Evolutionary conservation across 2,888 invertebrate genomes (phyloP).

Genomic region (Listrodromus nycthemerus): DNA sequence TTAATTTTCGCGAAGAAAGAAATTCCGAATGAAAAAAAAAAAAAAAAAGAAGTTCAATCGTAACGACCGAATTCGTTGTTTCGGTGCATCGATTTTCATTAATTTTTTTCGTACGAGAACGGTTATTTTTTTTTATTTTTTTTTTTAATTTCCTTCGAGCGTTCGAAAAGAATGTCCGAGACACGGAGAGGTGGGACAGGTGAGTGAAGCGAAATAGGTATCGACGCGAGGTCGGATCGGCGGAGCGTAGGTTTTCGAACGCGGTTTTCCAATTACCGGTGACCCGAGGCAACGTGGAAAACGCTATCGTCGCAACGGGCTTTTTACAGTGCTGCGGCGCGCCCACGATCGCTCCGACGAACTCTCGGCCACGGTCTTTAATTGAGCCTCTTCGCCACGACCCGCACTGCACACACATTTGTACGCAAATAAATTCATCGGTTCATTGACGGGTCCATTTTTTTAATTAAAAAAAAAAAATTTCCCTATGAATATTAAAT

Average conservation of each 20-base stretch:
- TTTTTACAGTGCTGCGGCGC: slow-evolving; percentile 3
- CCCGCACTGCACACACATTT: neutral
- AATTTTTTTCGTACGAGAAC: too few species aligned
- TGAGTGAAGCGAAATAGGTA: neutral
- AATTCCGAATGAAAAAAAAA: too few species aligned
- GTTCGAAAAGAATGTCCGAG: too few species aligned
- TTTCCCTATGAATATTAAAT: too few species aligned
- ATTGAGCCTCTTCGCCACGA: slow-evolving; percentile 37
- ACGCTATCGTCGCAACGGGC: neutral
- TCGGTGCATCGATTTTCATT: too few species aligned
- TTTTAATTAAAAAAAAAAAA: too few species aligned
- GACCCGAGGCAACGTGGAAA: slow-evolving; percentile 1
- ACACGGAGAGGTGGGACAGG: too few species aligned
- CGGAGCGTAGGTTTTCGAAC: slow-evolving; percentile 4
- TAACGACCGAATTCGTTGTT: too few species aligned
- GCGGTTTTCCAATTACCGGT: slow-evolving; percentile 19
- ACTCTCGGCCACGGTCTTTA: slow-evolving; percentile 32
- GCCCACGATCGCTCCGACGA: slow-evolving; percentile 17
- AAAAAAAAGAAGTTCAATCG: too few species aligned
- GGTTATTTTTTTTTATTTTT: too few species aligned
- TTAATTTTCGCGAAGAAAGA: too few species aligned
- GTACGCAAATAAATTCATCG: neutral
- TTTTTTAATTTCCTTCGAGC: too few species aligned
- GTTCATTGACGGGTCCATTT: neutral
- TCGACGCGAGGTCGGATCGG: slow-evolving; percentile 4